Base-by-base conservation (phyloP, 2,888 invertebrate species). In the Osmoderma eremita region DNA sequence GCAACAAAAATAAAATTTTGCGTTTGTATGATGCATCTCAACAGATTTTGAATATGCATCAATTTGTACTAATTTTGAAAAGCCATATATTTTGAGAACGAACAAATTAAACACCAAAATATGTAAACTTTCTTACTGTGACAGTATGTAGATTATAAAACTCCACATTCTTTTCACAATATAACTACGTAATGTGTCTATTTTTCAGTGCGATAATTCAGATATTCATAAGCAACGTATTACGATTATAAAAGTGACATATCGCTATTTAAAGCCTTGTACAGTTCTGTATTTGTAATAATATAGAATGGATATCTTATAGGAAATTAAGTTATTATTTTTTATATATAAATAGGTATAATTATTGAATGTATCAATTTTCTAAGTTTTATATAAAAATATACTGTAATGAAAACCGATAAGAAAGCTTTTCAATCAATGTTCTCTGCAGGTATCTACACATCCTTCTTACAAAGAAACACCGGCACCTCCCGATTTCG, bases 341-440 rank as follows among this genome's bases (percentile, higher is more conserved):
- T 49, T 63, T 42, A 42, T 42, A 30, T 30, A 42, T 42, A 42
- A 42, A 42, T 42, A 36, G 17, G 15, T 48, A 50, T 24, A 50
- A 13, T 22, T 65, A 53, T 65, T 13, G 41, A 45, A 65, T 65
- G 53, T 54, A 53, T 51, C 53, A 39, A 54, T 65, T 51, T 65
- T 65, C 13, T 65, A 65, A 54, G 64, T 51, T 54, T 65, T 65
- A 65, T 65, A 65, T 65, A 42, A 54, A 65, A 42, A 53, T 54
- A 54, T 54, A 65, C 45, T 65, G 54, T 38, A 12, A 17, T 30
- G 45, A 53, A 64, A 22, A n/a, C 30, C 0, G 1, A 20, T n/a
- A 48, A 20, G 12, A n/a, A n/a, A n/a, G n/a, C n/a, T 20, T 13
- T 56, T 20, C 1, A n/a, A 39, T 13, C 18, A 15, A 15, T 53